A percentile compares a stretch with the other conserved stretches of the same genome.
These are phyloP conservation scores for Neoseiulus cucumeris DNA, from an alignment of 1,140 invertebrate genomes.

Conservation along the genomic window DNA sequence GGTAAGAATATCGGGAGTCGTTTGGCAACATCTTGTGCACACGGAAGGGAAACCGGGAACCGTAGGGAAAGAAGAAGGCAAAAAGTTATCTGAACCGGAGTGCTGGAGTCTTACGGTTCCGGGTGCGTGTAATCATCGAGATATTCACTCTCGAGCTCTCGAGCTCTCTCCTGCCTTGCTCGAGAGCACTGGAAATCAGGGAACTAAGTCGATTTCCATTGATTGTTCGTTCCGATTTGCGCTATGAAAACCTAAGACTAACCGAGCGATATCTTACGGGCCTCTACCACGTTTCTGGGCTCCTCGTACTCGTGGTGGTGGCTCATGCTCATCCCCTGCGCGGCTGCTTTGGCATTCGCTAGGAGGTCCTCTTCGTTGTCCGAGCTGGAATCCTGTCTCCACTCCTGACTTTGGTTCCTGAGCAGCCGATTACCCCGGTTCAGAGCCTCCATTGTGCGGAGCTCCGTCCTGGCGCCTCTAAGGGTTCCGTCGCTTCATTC, in stretches of 20 bases:
- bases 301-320: conserved; percentile 5
- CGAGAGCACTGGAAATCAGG: too few relatives aligned
- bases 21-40: too few relatives aligned
- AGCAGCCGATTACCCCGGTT: background rate
- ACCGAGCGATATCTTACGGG: conserved; percentile 1
- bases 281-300: background rate
- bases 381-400: background rate
- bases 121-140: too few relatives aligned
- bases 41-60: too few relatives aligned
- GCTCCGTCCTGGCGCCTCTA: background rate
- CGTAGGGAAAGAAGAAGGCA: too few relatives aligned
- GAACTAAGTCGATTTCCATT: too few relatives aligned
- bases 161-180: too few relatives aligned
- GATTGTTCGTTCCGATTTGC: too few relatives aligned
- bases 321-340: background rate
- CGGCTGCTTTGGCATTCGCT: conserved; percentile 4
- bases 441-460: background rate
- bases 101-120: too few relatives aligned
- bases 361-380: conserved; percentile 8
- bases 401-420: conserved; percentile 1
- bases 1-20: too few relatives aligned
- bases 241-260: background rate
- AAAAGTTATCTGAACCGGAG: too few relatives aligned
- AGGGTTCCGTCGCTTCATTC: background rate
- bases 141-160: too few relatives aligned